Evolutionary conservation across 2,113 vertebrate genomes (phyloP), one percentile per base, ranked within the genome.

Genomic region (Nothobranchius kuhntae): DNA sequence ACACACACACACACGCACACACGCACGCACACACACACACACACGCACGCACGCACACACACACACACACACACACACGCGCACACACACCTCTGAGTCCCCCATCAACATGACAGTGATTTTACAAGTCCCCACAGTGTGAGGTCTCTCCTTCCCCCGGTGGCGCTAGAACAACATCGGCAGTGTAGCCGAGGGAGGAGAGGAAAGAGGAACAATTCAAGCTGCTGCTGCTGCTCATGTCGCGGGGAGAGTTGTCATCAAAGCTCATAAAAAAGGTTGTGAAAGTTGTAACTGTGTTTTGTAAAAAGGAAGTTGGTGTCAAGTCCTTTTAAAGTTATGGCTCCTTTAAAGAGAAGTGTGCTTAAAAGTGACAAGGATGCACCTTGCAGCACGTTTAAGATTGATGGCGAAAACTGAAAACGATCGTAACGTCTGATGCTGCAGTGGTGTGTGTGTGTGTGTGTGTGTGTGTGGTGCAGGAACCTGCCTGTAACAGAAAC

Each of bases 91-190:
- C 35, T 65, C 68, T 55, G 78, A 85, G 76, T 75, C 80, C 73
- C 87, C 81, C 84, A 88, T 84, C 86, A 84, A 79, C 84, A 85
- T 86, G 86, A 89, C 89, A 90, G 79, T 84, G 86, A 78, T 89
- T 91, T 90, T 91, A 90, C 87, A 88, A 88, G 90, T 90, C 90
- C 84, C 90, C 86, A 75, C 60, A 84, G 89, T 91, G 88, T 89
- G 87, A 87, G 86, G 87, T 89, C 86, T 88, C 81, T 81, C 80
- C 85, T 81, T 91, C 85, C 87, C 88, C 0, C 24, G 80, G 87
- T 71, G 80, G 87, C 78, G 71, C 64, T 82, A 85, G 77, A 89
- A 90, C 79, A 89, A 87, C 90, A 88, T 81, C 67, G 66, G 80
- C 85, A 71, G 80, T 77, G 50, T 24, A 75, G 71, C 58, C 30